Base-by-base conservation (phyloP, 2,888 invertebrate species). In the Torymus texanus region DNA sequence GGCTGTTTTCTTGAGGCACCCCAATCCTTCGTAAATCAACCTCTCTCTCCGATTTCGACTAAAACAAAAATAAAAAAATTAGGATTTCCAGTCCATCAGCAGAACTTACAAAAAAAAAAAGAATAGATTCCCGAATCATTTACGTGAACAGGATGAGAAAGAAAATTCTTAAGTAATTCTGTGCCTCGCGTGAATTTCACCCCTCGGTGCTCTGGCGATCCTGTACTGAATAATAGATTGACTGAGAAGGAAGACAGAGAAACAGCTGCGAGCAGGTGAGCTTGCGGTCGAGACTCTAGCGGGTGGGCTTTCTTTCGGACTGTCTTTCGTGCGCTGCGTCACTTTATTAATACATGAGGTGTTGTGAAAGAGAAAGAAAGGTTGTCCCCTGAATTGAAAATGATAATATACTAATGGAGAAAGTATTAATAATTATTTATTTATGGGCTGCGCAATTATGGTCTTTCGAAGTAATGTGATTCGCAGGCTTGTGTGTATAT, bases 191-290 rank as follows among this genome's bases (percentile, higher is more conserved):
- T n/a, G 55, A 50, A 67, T 76, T 76, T 56, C 16, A 18, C 51
- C 76, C 63, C 76, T 71, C 50, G 62, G n/a, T 62, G 56, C 41
- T 21, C 14, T 10, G 41, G 62, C 67, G 67, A 67, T 75, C 67
- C 53, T 61, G 67, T 68, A 62, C 75, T 75, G 68, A 75, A 75
- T 75, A 75, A 75, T 75, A 75, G 53, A 75, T 75, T 13, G n/a
- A 53, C 14, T 10, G 18, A 59, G 5, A 4, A 51, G 53, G 53
- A 59, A 24, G 63, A 66, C 51, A 66, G 41, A 63, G 16, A 41
- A 12, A 8, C 16, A 41, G 18, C 3, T n/a, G 51, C 53, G 53
- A 51, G 50, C n/a, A 16, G 21, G 16, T 65, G 51, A 29, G 29
- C 14, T 4, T 59, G 21, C 21, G 59, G 8, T 18, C 2, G 5